A percentile compares a stretch with the other conserved stretches of the same genome.
These are phyloP conservation scores for Eleutherodactylus coqui DNA, from an alignment of 2,797 vertebrate genomes.

Conservation along the genomic window DNA sequence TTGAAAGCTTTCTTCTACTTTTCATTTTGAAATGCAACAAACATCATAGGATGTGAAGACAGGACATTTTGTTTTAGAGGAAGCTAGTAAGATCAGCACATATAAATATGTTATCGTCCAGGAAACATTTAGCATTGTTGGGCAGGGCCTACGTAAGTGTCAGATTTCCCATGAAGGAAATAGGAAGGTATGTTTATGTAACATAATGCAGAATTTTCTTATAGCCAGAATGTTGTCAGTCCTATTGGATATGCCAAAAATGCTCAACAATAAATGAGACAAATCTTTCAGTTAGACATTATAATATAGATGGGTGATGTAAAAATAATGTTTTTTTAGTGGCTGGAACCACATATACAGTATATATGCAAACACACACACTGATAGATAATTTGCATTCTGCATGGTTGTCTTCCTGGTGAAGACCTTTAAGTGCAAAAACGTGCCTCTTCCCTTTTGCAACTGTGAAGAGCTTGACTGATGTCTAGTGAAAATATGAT, in stretches of 20 bases:
- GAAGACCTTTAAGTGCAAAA: slow-evolving; percentile 23
- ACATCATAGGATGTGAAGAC: background rate
- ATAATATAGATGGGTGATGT: background rate
- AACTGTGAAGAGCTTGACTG: slow-evolving; percentile 9
- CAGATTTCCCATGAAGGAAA: slow-evolving; percentile 30
- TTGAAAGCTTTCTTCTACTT: background rate
- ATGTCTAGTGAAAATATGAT: slow-evolving; percentile 30
- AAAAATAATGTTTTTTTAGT: background rate
- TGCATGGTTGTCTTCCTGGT: slow-evolving; percentile 21
- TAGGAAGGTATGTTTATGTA: slow-evolving; percentile 26
- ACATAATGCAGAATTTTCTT: background rate
- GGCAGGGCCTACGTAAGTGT: background rate
- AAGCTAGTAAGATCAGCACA: background rate
- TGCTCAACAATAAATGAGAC: slow-evolving; percentile 4
- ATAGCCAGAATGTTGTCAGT: background rate
- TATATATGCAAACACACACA: slow-evolving; percentile 37
- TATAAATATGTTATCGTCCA: slow-evolving; percentile 26
- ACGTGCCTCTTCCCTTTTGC: slow-evolving; percentile 11
- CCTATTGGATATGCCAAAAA: background rate
- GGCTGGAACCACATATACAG: slow-evolving; percentile 44
- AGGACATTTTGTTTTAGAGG: background rate
- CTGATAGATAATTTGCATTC: slow-evolving; percentile 34
- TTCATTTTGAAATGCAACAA: background rate
- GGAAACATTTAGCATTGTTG: slow-evolving; percentile 16
- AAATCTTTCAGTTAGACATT: background rate